Evolutionary conservation across 2,797 vertebrate genomes (phyloP), one percentile per base, ranked within the genome.

Genomic region (Manis pentadactyla): DNA sequence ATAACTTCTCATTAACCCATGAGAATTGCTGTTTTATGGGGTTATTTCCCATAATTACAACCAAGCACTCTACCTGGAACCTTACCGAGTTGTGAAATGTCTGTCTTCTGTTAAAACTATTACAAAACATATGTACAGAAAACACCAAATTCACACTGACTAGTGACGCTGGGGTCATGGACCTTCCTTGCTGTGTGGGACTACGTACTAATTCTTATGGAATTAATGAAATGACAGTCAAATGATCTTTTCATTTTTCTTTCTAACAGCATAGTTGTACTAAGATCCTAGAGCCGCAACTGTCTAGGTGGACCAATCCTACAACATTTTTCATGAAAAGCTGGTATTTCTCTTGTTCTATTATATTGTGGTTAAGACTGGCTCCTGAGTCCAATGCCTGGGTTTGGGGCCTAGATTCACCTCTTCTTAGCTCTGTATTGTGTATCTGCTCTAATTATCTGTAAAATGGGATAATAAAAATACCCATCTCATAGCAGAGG

Each of bases 151-250:
- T 73, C 25, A 23, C 0, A 0, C 1, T 0, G 1, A 29, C 1
- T 4, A 4, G 29, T 23, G 8, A 17, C 13, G 5, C 12, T 1
- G 0, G 81, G 42, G 31, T 74, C 57, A n/a, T 0, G 0, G 53
- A 15, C 9, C 18, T n/a, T 31, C 57, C 63, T 31, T 37, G n/a
- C 7, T 42, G 39, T 14, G 0, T 59, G 55, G 18, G 63, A 82
- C 49, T 27, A 9, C 1, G 4, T 11, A 31, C 37, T 55, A 9
- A 37, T 78, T 84, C 78, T 61, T 42, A 78, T 0, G 5, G 46
- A 46, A 51, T 51, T 63, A 55, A 59, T 29, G 61, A 90, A 49
- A 34, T 69, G 77, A 66, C 25, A 1, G 21, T 46, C 42, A 34
- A 57, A 61, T 17, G 51, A 25, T 53, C 73, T 79, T 85, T n/a